These are phyloP conservation scores for Alcis repandata DNA, from an alignment of 2,888 invertebrate species.

Conservation along the genomic window DNA sequence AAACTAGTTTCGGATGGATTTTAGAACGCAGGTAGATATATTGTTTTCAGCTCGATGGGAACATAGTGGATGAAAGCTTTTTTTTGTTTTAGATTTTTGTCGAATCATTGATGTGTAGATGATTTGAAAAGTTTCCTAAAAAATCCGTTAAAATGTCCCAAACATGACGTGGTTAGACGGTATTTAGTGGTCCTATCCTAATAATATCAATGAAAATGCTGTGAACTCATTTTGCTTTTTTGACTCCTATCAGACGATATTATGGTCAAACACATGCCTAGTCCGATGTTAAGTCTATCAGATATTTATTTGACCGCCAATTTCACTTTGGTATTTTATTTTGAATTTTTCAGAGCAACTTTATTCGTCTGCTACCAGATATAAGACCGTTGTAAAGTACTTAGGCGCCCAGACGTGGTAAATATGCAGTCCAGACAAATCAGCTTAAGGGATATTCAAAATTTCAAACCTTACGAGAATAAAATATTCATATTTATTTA, in stretches of 20 bases:
- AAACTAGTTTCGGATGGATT: slow-evolving; percentile 9
- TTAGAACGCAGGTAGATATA: background rate
- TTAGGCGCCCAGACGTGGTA: slow-evolving; percentile 27
- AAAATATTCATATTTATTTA: slow-evolving; percentile 41
- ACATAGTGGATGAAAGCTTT: background rate
- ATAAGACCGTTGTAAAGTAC: slow-evolving; percentile 4
- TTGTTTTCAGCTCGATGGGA: background rate
- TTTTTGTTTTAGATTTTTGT: background rate
- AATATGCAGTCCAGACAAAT: slow-evolving; percentile 34
- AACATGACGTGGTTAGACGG: too few relatives aligned
- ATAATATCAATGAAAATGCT: too few relatives aligned
- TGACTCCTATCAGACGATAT: too few relatives aligned
- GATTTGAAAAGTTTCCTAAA: background rate
- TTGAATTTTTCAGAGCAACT: background rate
- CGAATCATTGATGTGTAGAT: background rate
- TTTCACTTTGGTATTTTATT: too few relatives aligned
- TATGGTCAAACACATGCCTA: too few relatives aligned
- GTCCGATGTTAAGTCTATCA: too few relatives aligned
- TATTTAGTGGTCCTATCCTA: too few relatives aligned
- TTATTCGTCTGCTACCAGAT: slow-evolving; percentile 8
- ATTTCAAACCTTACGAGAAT: slow-evolving; percentile 27
- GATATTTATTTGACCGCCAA: too few relatives aligned
- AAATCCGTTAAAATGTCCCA: too few relatives aligned
- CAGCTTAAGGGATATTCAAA: slow-evolving; percentile 34
- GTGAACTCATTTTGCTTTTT: too few relatives aligned